These are phyloP conservation scores for Gallinago media DNA, from an alignment of 2,113 vertebrate species.

Conservation along the genomic window DNA sequence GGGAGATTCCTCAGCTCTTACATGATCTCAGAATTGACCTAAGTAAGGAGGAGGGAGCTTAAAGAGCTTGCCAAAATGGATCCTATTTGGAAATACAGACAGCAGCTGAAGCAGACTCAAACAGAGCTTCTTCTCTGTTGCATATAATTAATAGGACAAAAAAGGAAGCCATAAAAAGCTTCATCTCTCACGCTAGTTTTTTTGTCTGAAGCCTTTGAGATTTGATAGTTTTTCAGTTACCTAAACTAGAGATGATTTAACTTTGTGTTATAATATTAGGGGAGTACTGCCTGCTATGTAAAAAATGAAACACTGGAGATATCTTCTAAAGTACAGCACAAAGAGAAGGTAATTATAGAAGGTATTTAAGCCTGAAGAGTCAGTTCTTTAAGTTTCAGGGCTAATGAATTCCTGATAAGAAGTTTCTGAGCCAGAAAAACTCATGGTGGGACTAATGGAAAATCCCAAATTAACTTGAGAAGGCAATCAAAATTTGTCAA, in stretches of 20 bases:
- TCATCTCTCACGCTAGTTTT: not conserved
- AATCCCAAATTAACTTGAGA: not conserved
- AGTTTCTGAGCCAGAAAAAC: not conserved
- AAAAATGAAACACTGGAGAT: not conserved
- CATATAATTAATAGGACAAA: not conserved
- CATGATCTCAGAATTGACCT: not conserved
- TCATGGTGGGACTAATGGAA: not conserved
- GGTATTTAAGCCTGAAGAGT: not conserved
- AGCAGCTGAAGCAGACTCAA: not conserved
- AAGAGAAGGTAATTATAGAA: conserved; percentile 8
- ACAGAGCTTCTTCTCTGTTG: not conserved
- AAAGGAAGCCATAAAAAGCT: not conserved
- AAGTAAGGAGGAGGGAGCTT: not conserved
- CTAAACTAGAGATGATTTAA: not conserved
- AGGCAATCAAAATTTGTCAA: not conserved
- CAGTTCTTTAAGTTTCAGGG: not conserved
- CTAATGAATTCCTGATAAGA: conserved; percentile 1
- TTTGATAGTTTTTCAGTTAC: not conserved
- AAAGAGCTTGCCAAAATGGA: not conserved
- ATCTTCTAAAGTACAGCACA: not conserved
- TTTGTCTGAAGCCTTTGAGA: not conserved
- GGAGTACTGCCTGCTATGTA: not conserved
- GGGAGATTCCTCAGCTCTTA: not conserved
- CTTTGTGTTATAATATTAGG: not conserved
- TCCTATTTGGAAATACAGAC: not conserved